Conservation (phyloP, 2,797 vertebrate genomes). For the Morelia viridis region DNA sequence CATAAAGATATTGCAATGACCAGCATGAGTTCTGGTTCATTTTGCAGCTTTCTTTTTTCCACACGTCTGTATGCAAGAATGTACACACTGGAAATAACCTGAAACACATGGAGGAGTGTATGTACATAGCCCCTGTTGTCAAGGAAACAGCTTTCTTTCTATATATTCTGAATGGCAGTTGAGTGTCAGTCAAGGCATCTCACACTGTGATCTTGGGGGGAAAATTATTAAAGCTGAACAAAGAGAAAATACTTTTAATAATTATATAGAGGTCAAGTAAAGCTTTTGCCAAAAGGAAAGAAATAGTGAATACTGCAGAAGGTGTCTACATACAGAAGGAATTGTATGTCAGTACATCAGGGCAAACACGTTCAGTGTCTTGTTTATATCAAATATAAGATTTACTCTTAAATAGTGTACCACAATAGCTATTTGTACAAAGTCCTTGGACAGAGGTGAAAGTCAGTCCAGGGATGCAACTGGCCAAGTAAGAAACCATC, state of each 20-base stretch:
- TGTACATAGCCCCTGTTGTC: constrained; percentile 39
- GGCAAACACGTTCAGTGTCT: neutral
- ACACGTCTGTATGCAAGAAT: constrained; percentile 22
- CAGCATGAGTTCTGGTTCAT: constrained; percentile 35
- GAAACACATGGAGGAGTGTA: constrained; percentile 23
- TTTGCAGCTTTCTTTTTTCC: constrained; percentile 32
- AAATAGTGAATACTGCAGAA: neutral
- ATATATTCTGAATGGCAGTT: constrained; percentile 47
- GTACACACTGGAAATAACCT: constrained; percentile 10
- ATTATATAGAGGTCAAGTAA: constrained; percentile 32
- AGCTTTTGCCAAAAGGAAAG: neutral
- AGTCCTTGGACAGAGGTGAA: neutral
- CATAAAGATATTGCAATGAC: constrained; percentile 7
- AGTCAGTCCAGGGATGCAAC: neutral
- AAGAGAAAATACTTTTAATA: constrained; percentile 22
- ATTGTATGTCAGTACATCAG: neutral
- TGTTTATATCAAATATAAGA: neutral
- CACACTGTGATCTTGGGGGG: constrained; percentile 31
- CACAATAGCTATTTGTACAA: neutral
- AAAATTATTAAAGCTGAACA: constrained; percentile 27
- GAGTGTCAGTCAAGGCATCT: constrained; percentile 48
- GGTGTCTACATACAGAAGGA: neutral
- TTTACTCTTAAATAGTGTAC: neutral
- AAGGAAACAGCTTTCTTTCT: constrained; percentile 42
- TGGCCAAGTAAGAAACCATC: neutral